Percentiles rank a stretch among this genome's conserved stretches.
These are phyloP conservation scores for Netelia virgata DNA, from an alignment of 2,888 invertebrate genomes.

Conservation along the genomic window DNA sequence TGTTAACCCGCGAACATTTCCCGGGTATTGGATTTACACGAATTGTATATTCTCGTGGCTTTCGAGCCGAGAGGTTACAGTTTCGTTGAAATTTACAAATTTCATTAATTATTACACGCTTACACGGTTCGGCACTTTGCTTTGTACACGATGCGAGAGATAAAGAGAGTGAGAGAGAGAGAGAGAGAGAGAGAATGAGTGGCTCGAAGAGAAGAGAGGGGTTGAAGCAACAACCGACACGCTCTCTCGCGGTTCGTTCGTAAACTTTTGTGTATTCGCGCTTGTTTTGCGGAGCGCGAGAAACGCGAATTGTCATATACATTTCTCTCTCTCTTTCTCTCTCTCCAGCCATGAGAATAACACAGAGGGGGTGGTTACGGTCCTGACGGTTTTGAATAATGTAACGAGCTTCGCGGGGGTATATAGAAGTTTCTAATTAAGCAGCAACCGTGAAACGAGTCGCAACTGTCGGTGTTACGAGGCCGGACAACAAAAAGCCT, in stretches of 20 bases:
- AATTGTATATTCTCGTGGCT: not conserved
- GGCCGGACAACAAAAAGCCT: conserved; percentile 81
- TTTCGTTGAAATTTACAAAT: conserved; percentile 67
- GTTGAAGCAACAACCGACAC: conserved; percentile 24
- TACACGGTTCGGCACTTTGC: conserved; percentile 78
- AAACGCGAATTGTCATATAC: conserved; percentile 76
- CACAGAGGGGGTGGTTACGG: conserved; percentile 28
- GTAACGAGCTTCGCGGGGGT: conserved; percentile 80
- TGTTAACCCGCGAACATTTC: not conserved
- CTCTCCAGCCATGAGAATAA: conserved; percentile 21
- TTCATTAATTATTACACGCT: conserved; percentile 83
- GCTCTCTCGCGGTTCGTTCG: conserved; percentile 73
- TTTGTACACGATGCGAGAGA: conserved; percentile 49
- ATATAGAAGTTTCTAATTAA: conserved; percentile 84
- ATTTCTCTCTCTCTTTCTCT: not conserved
- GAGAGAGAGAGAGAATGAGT: conserved; percentile 3
- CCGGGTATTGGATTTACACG: not conserved
- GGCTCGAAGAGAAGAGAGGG: not conserved
- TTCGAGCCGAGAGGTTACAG: conserved; percentile 12
- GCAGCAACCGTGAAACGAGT: conserved; percentile 72
- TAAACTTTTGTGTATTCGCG: conserved; percentile 80
- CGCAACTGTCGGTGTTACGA: conserved; percentile 62
- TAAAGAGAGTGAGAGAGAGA: conserved; percentile 4
- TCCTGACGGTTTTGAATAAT: conserved; percentile 82
- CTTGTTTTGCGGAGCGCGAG: conserved; percentile 78